Evolutionary conservation across 2,797 vertebrate genomes (phyloP), one percentile per base, ranked within the genome.

Genomic region (Protonibea diacanthus): DNA sequence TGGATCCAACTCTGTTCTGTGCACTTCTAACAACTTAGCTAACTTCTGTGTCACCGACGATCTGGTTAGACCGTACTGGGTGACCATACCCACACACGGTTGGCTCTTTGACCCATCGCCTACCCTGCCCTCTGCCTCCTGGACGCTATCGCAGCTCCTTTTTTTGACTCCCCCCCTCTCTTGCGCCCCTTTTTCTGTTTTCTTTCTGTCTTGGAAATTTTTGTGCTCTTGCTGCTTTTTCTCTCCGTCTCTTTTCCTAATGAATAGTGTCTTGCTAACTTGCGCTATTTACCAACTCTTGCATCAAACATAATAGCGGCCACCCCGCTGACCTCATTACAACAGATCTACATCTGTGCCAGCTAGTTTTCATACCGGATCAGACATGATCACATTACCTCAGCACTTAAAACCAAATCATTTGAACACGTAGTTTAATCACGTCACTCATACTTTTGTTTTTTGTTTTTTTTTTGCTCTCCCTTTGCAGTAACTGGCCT

Each of bases 401-500:
- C 44, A 71, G 68, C 6, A 23, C 27, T 59, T 7, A 49, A 65
- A 33, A 53, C 61, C 11, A 67, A 77, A 63, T 69, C 17, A 67
- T 64, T 52, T 53, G 17, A 25, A 55, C 45, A 48, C 71, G 44
- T 51, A 47, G 17, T 74, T 71, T 38, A 62, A 65, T 72, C 48
- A 64, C 60, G 2, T n/a, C 12, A 51, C 47, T 83, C 27, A 25
- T 68, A 21, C 20, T 76, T 75, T 48, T 8, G 61, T 74, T 66
- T 40, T 27, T 65, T 23, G 64, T 65, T 48, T 8, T 59, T 74
- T 66, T 40, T 27, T 65, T 23, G 64, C 64, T 63, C 45, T 59
- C 61, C 86, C 45, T 83, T 88, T 89, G 42, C 93, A 98, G 97
- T 94, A 78, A 96, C 96, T 62, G 97, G 97, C 74, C 95, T 98